Conservation (phyloP, 1,140 invertebrate genomes). For the Nasonia vitripennis region DNA sequence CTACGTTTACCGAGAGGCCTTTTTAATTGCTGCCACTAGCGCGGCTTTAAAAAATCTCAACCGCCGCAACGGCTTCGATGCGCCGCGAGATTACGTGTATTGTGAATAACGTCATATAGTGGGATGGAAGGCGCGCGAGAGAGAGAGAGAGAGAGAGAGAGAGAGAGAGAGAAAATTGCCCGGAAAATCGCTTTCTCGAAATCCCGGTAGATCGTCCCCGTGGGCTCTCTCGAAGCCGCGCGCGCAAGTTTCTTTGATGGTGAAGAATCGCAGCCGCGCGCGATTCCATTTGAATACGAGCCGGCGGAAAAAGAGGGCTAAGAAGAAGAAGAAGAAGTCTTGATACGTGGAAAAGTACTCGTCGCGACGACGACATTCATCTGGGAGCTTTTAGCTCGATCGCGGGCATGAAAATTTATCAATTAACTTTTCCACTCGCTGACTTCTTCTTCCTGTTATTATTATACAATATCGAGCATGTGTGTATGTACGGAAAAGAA, state of each 20-base stretch:
- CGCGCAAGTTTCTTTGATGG: conserved; percentile 38
- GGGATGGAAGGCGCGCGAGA: not conserved
- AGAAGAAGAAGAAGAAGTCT: conserved; percentile 12
- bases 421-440: not conserved
- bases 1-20: too few relatives aligned
- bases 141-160: not conserved
- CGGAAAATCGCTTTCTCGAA: conserved; percentile 8
- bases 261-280: conserved; percentile 14
- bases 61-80: too few relatives aligned
- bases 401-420: conserved; percentile 12
- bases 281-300: conserved; percentile 50
- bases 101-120: not conserved
- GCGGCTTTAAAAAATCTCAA: too few relatives aligned
- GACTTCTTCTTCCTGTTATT: too few relatives aligned
- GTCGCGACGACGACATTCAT: conserved; percentile 11
- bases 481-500: not conserved
- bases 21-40: too few relatives aligned
- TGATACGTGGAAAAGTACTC: conserved; percentile 46
- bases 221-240: not conserved
- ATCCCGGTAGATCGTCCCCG: not conserved
- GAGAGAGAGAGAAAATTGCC: not conserved
- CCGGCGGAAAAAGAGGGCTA: not conserved
- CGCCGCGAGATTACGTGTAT: too few relatives aligned
- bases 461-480: too few relatives aligned
- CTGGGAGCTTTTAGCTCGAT: not conserved